These are phyloP conservation scores for Drosophila longiperda DNA, from an alignment of 2,888 invertebrate genomes.

Conservation along the genomic window DNA sequence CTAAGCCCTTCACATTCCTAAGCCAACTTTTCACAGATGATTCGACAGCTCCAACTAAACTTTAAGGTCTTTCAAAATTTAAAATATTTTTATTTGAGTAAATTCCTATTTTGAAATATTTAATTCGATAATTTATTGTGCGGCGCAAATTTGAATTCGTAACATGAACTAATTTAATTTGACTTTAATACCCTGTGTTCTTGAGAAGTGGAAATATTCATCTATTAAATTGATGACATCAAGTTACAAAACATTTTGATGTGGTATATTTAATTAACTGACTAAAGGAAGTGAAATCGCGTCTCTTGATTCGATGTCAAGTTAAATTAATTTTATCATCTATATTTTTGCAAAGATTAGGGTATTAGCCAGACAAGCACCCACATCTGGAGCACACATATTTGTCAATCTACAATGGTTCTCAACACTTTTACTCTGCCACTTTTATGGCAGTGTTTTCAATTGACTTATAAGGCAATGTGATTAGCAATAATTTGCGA, in stretches of 20 bases:
- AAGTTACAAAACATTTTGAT: neutral
- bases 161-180: conserved; percentile 11
- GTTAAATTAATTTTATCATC: neutral
- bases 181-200: conserved; percentile 7
- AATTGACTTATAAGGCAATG: conserved; percentile 43
- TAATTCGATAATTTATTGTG: conserved; percentile 20
- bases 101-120: conserved; percentile 23
- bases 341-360: neutral
- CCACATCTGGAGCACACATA: conserved; percentile 16
- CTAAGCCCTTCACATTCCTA: conserved; percentile 47
- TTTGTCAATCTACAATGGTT: conserved; percentile 15
- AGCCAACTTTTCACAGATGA: conserved; percentile 21
- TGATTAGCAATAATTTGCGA: conserved; percentile 54
- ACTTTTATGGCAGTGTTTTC: conserved; percentile 21
- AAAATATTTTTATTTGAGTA: conserved; percentile 7
- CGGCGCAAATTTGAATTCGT: conserved; percentile 6
- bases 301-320: neutral
- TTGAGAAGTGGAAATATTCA: neutral
- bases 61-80: conserved; percentile 8
- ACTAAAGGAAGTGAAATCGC: neutral
- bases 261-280: neutral
- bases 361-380: conserved; percentile 5
- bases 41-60: conserved; percentile 22
- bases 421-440: conserved; percentile 30
- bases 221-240: neutral